Base-by-base conservation (phyloP, 2,888 invertebrate species). In the Dryadula phaetusa region DNA sequence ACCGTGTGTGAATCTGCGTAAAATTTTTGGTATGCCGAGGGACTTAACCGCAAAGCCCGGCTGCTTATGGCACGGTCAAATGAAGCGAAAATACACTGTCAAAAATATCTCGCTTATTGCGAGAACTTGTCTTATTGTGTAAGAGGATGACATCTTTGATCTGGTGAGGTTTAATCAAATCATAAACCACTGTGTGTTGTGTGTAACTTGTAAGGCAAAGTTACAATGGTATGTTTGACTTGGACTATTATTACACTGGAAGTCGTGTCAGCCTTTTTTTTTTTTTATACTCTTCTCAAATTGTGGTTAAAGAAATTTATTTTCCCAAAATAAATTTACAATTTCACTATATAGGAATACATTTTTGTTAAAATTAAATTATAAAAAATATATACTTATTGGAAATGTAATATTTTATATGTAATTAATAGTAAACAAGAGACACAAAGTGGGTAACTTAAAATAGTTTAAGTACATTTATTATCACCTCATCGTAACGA, bases 1-100 rank as follows among this genome's bases (percentile, higher is more conserved):
- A 28, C 4, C 12, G 16, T 12, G 34, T 25, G 18, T 44, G 52
- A 60, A 58, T 16, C 52, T 60, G 10, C 28, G 61, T 18, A 42
- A 54, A 62, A 60, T 62, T 37, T 47, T 46, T 60, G 2, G 25
- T 53, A n/a, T 47, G 62, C 46, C 47, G 28, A 56, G 60, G 44
- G 64, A 47, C 40, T 42, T 40, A 53, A 12, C 46, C 53, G 32
- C 60, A 63, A 67, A 62, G 60, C 18, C 12, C 28, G 16, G 16
- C 2, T 37, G 40, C 49, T 62, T 56, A 62, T 46, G 63, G 34
- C 58, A 54, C 37, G 63, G 63, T 65, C 60, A 70, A 70, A 68
- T 70, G 49, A 61, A 68, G 65, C 40, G 54, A 66, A 66, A 69
- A 66, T 71, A 71, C 64, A 67, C 47, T 42, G 56, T 69, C 44